Evolutionary conservation across 2,888 invertebrate genomes (phyloP), one percentile per base, ranked within the genome.

Genomic region (Eupithecia subumbrata): DNA sequence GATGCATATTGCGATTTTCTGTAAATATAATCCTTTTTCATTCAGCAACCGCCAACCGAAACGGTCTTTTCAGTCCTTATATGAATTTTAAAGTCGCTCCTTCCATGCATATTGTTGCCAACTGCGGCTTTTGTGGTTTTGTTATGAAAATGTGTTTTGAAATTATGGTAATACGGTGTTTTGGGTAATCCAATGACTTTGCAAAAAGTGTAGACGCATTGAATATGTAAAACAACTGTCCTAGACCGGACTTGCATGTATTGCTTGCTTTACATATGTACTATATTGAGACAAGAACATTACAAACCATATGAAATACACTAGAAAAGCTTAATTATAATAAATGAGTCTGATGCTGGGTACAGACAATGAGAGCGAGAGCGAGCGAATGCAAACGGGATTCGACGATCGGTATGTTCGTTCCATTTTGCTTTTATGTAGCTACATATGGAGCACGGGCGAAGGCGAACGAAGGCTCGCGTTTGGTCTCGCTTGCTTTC

Each of bases 61-160:
- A 71, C 69, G 76, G 71, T 82, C 81, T 81, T 78, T 79, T 69
- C 82, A 81, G 80, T 79, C 78, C 81, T 76, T 82, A 78, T 81
- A 85, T 82, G 84, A 83, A 84, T 84, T 85, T 85, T 84, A 79
- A 83, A 84, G 81, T 79, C 78, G 71, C 79, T 69, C n/a, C 64
- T 34, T 68, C 52, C 71, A 73, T 69, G 25, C 69, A 68, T 48
- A 63, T 40, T 69, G 73, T 76, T 78, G 75, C 72, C 78, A 77
- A 64, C 76, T 74, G 45, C 37, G 25, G 30, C 45, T 25, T 56
- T 30, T 48, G 68, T 68, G 18, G 34, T 68, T 68, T 43, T 40
- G 40, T 68, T 48, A 71, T 71, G 34, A 71, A 52, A 70, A 56
- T 52, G 14, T 45, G 60, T 37, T 30, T 60, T 37, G 68, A 40